Percentiles rank a stretch among this genome's conserved stretches.
These are phyloP conservation scores for Callipepla californica DNA, from an alignment of 2,113 vertebrate species.

Conservation along the genomic window DNA sequence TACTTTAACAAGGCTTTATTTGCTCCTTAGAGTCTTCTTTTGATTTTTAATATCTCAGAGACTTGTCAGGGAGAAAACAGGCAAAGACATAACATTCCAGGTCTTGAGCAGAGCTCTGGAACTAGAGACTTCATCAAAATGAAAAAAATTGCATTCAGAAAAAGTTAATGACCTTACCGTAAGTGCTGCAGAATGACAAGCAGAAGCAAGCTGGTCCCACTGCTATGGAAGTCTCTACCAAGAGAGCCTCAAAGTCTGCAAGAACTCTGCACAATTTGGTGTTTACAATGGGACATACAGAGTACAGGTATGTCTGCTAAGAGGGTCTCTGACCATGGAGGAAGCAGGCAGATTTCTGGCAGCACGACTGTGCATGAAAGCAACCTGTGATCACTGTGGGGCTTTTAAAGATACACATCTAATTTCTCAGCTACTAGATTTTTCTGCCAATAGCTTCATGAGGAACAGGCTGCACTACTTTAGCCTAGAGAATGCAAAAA, in stretches of 20 bases:
- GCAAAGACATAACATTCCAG: conserved; percentile 43
- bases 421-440: neutral
- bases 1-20: conserved; percentile 68
- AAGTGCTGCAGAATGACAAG: neutral
- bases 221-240: neutral
- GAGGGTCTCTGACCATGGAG: fast-evolving
- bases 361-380: neutral
- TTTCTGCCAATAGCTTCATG: neutral
- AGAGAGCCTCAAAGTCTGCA: neutral
- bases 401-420: neutral
- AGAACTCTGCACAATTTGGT: fast-evolving
- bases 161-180: conserved; percentile 44
- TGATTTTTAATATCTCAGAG: conserved; percentile 72
- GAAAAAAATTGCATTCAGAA: conserved; percentile 21
- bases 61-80: conserved; percentile 67
- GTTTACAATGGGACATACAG: neutral
- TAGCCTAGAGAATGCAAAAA: neutral
- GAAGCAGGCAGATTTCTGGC: neutral
- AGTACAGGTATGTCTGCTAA: neutral
- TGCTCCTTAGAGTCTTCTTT: conserved; percentile 66
- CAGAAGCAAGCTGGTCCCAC: neutral
- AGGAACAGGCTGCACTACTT: neutral
- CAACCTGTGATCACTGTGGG: neutral
- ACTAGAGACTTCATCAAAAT: conserved; percentile 56
- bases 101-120: conserved; percentile 60